Evolutionary conservation across 2,113 vertebrate species (phyloP), one percentile per base, ranked within the genome.

Genomic region (Agelaius phoeniceus): DNA sequence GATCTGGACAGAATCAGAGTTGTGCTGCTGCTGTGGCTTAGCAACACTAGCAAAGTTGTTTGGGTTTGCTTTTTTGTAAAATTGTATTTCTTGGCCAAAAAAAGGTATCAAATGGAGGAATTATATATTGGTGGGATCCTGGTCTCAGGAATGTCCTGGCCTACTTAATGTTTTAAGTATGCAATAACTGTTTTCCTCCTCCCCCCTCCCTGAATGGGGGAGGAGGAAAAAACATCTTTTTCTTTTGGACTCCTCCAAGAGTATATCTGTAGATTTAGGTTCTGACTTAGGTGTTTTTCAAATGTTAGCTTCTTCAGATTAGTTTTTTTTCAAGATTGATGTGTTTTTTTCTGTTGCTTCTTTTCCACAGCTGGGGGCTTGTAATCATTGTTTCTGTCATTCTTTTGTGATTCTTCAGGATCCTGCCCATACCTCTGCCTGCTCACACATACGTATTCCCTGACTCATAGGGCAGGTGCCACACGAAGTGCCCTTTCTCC

Each of bases 401-500:
- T 22, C 30, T 73, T 87, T 79, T 71, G 67, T 91, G 72, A 59
- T 93, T 94, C 75, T 84, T 59, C 35, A 49, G 71, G 30, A 77
- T 88, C 8, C 61, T 83, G 82, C 48, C 90, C 51, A 26, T 94
- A 33, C n/a, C 4, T 62, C 79, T 85, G 63, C 37, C 82, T 86
- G 35, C 84, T 81, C 41, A 52, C 72, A n/a, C 1, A 6, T 58
- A 39, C 30, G 10, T 69, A 18, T 15, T 83, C 35, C 30, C 68
- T 86, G 75, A 59, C 55, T 93, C 61, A 52, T 13, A 37, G 51
- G 37, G 48, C 58, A 73, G 63, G 33, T 94, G 73, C 82, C 57
- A 44, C 85, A 74, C 61, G 44, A 93, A 93, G 39, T 93, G 73
- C 63, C 75, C 76, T 91, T 93, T 91, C 63, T 93, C 39, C 30